Percentiles rank a stretch among this genome's conserved stretches.
These are phyloP conservation scores for Herminia tarsipennalis DNA, from an alignment of 2,888 invertebrate genomes.

Conservation along the genomic window DNA sequence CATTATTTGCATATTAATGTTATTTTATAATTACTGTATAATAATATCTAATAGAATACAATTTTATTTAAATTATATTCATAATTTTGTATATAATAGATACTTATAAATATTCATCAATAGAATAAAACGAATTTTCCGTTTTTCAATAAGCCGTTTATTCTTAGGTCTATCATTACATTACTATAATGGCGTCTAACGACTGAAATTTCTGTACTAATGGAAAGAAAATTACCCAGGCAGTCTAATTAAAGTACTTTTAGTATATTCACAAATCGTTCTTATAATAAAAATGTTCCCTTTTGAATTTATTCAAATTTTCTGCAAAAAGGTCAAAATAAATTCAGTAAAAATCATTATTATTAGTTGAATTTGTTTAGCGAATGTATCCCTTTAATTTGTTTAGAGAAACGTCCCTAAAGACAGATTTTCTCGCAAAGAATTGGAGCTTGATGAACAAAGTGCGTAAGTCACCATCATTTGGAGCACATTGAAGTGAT, in stretches of 20 bases:
- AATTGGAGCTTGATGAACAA: slow-evolving; percentile 31
- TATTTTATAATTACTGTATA: too few relatives aligned
- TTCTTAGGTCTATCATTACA: too few relatives aligned
- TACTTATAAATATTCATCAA: too few relatives aligned
- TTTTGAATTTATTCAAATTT: background rate
- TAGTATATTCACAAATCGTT: background rate
- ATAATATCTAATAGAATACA: too few relatives aligned
- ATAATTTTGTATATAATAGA: too few relatives aligned
- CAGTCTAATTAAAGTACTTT: background rate
- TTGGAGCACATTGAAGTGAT: slow-evolving; percentile 11
- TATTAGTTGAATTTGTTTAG: slow-evolving; percentile 35
- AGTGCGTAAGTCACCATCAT: slow-evolving; percentile 32
- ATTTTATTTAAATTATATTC: too few relatives aligned
- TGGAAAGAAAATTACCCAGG: background rate
- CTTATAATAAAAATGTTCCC: background rate
- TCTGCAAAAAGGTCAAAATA: slow-evolving; percentile 9
- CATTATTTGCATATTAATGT: too few relatives aligned
- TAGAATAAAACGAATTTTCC: too few relatives aligned
- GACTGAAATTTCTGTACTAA: background rate
- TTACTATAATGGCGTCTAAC: too few relatives aligned
- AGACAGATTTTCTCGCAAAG: slow-evolving; percentile 33
- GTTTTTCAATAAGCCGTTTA: too few relatives aligned
- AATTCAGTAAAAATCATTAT: slow-evolving; percentile 21
- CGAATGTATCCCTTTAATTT: slow-evolving; percentile 41
- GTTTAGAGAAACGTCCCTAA: slow-evolving; percentile 37